These are phyloP conservation scores for Eupithecia pulchellata DNA, from an alignment of 2,888 invertebrate genomes.

Conservation along the genomic window DNA sequence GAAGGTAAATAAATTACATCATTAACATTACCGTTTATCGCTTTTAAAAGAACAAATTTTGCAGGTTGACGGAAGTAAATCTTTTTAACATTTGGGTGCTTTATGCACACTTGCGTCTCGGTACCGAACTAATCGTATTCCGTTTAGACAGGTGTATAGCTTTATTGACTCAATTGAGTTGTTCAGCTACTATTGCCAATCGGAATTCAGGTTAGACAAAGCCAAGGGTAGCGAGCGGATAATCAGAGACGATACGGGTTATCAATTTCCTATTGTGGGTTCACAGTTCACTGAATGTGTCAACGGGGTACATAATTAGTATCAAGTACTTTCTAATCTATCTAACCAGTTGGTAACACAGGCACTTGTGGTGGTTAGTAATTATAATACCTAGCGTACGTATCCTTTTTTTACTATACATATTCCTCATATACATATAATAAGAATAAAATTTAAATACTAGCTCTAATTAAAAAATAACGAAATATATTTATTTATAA, in stretches of 20 bases:
- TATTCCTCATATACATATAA: too few species aligned
- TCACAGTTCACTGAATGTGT: constrained; percentile 33
- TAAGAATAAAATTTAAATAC: too few species aligned
- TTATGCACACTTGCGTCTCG: too few species aligned
- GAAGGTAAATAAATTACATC: too few species aligned
- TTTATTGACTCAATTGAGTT: neutral
- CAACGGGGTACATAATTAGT: constrained; percentile 16
- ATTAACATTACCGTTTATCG: too few species aligned
- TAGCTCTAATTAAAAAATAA: too few species aligned
- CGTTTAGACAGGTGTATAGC: neutral
- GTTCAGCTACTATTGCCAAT: constrained; percentile 13
- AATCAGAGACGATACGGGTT: constrained; percentile 32
- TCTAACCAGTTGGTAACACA: neutral
- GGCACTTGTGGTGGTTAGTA: neutral
- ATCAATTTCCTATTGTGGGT: constrained; percentile 34
- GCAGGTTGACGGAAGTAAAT: too few species aligned
- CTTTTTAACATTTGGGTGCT: too few species aligned
- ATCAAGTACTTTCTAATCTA: constrained; percentile 2
- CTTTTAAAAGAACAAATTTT: too few species aligned
- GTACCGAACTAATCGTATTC: neutral
- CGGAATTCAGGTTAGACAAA: constrained; percentile 13
- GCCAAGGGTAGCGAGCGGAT: constrained; percentile 17
- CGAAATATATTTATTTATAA: too few species aligned
- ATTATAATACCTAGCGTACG: neutral
- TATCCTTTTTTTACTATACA: too few species aligned